phyloP scores from a whole-genome alignment of 1,140 invertebrate genomes.

The Delia radicum region DNA sequence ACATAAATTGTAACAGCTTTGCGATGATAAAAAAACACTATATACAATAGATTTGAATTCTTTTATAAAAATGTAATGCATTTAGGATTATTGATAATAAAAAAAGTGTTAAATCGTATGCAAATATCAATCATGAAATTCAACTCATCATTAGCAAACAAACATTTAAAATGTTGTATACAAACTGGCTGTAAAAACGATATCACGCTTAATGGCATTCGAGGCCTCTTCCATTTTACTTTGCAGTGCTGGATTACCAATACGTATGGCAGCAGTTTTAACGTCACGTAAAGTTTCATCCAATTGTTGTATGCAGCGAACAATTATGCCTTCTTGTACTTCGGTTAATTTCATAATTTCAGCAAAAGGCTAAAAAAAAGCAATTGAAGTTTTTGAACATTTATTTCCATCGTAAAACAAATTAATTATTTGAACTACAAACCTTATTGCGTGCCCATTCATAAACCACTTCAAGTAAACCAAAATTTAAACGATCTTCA shows the following conservation, averaged over 20 bases:
- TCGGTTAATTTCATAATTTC: conserved; percentile 92
- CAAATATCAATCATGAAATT: conserved; percentile 22
- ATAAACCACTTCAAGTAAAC: conserved; percentile 89
- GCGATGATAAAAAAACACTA: too few relatives aligned
- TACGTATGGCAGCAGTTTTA: conserved; percentile 86
- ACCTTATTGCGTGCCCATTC: conserved; percentile 91
- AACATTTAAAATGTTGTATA: conserved; percentile 68
- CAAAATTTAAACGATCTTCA: conserved; percentile 77
- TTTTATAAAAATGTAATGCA: too few relatives aligned
- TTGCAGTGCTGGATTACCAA: conserved; percentile 88
- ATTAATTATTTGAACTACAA: conserved; percentile 30
- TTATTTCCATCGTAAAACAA: neutral
- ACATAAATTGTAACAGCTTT: too few relatives aligned
- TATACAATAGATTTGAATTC: too few relatives aligned
- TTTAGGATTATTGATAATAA: too few relatives aligned
- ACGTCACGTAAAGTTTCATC: conserved; percentile 92
- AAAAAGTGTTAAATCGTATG: too few relatives aligned
- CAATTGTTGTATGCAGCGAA: conserved; percentile 94
- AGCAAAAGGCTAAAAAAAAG: conserved; percentile 72
- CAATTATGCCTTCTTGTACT: conserved; percentile 97
- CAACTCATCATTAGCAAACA: neutral
- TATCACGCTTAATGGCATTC: conserved; percentile 91
- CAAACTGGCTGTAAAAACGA: conserved; percentile 96
- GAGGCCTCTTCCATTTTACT: conserved; percentile 96
- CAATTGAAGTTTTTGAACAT: neutral